These are phyloP conservation scores for Atrichornis clamosus DNA, from an alignment of 2,113 vertebrate genomes.

Conservation along the genomic window DNA sequence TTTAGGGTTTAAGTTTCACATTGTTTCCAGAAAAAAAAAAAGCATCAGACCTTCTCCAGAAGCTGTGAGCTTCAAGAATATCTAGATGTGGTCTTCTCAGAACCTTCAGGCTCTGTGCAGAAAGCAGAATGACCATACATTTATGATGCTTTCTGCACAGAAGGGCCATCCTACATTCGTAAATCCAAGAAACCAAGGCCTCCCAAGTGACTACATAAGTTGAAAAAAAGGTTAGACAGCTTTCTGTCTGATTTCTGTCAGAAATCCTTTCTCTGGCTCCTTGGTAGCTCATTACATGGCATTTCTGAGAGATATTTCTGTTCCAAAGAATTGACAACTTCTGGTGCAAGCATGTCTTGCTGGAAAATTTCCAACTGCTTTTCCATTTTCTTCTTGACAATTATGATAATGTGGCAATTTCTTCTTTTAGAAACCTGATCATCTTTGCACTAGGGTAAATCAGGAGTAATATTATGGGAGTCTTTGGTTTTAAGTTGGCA, in stretches of 20 bases:
- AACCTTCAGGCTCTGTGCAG: not conserved
- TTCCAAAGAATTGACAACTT: not conserved
- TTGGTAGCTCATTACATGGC: not conserved
- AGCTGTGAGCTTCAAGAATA: not conserved
- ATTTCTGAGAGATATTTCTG: slow-evolving; percentile 9
- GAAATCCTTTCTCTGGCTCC: not conserved
- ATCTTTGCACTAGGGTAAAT: not conserved
- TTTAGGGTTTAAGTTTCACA: not conserved
- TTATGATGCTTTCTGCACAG: not conserved
- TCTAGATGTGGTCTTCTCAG: accelerated
- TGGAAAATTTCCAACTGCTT: not conserved
- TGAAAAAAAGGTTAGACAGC: not conserved
- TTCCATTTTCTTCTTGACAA: not conserved
- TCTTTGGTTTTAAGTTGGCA: not conserved
- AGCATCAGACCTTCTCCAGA: not conserved
- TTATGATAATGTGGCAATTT: not conserved
- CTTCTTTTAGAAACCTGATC: not conserved
- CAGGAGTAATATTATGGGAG: not conserved
- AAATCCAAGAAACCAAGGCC: not conserved
- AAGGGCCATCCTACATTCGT: not conserved
- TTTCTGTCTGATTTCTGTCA: not conserved
- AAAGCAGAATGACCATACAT: not conserved
- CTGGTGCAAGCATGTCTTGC: not conserved
- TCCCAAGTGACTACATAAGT: not conserved
- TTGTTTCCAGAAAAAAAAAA: not conserved